phyloP scores from a whole-genome alignment of 2,888 invertebrate species.

The Chloroclystis v-ata region DNA sequence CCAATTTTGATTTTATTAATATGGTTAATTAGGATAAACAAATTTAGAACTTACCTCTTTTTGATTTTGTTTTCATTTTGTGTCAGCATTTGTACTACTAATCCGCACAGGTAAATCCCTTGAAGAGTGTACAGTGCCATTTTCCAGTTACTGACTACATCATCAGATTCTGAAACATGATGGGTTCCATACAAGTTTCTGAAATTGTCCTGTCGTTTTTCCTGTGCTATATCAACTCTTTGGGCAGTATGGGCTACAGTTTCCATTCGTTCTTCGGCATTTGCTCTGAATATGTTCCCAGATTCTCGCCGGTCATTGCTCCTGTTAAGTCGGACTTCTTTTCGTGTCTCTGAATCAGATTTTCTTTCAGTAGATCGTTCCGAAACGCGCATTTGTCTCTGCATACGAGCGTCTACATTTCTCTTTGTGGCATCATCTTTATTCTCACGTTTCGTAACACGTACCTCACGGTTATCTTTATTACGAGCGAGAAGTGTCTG shows the following conservation, averaged over 20 bases:
- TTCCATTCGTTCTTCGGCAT: slow-evolving; percentile 9
- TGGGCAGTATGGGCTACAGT: background rate
- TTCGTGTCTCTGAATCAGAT: slow-evolving; percentile 1
- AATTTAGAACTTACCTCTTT: slow-evolving; percentile 29
- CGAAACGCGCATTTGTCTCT: slow-evolving; percentile 5
- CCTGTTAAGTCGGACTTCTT: slow-evolving; percentile 10
- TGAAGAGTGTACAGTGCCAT: slow-evolving; percentile 57
- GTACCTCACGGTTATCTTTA: slow-evolving; percentile 6
- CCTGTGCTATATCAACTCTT: slow-evolving; percentile 3
- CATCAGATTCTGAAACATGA: slow-evolving; percentile 17
- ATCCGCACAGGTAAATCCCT: slow-evolving; percentile 51
- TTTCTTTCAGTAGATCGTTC: slow-evolving; percentile 5
- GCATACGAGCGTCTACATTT: slow-evolving; percentile 3
- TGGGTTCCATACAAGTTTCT: slow-evolving; percentile 26
- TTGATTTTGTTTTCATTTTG: slow-evolving; percentile 36
- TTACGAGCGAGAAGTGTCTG: slow-evolving; percentile 11
- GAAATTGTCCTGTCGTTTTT: slow-evolving; percentile 26
- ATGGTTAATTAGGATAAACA: too few relatives aligned
- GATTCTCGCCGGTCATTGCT: slow-evolving; percentile 1
- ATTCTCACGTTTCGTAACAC: slow-evolving; percentile 4
- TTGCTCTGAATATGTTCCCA: background rate
- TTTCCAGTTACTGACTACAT: slow-evolving; percentile 43
- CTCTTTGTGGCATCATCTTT: background rate
- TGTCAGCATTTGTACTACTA: slow-evolving; percentile 45
- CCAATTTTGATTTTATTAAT: too few relatives aligned